Base-by-base conservation (phyloP, 2,113 vertebrate genomes). In the Nettapus auritus region DNA sequence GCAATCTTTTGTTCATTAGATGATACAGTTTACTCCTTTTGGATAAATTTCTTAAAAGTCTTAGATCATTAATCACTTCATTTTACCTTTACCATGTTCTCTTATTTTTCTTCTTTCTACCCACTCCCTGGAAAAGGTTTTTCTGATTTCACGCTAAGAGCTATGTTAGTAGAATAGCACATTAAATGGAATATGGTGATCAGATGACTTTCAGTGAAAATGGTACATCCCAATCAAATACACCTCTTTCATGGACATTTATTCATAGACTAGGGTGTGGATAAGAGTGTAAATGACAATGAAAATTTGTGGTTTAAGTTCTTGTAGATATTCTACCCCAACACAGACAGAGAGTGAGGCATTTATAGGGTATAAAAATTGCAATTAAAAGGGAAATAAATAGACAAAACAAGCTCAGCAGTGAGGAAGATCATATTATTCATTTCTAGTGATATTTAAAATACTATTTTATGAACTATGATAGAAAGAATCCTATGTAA, bases 1-100 rank as follows among this genome's bases (percentile, higher is more conserved):
- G 64, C 71, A 96, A 93, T 88, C 40, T 84, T 94, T 94, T 95
- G 82, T 89, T 89, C 93, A 91, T 94, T 97, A 93, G 86, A 80
- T 73, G 59, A 64, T 60, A 55, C 14, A 78, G 9, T 20, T n/a
- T 20, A 31, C 4, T 59, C 46, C 68, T 92, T 96, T 87, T 85
- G 70, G 28, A 14, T 82, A 42, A 48, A 7, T 55, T 63, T 91
- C 93, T 82, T 86, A 91, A 79, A 82, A 75, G 31, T 59, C 59
- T 95, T 60, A 74, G 91, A 79, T 82, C 1, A 31, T 56, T 83
- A 94, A 85, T 78, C 15, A 82, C 16, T 95, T 83, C 11, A 44
- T 70, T 96, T 95, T 86, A 76, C 60, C 21, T 81, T 88, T 60
- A 59, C 69, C 70, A 26, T 78, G 22, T 50, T 57, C 2, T 2